Percentiles rank a stretch among this genome's conserved stretches.
These are phyloP conservation scores for Tachuris rubrigastra DNA, from an alignment of 2,113 vertebrate species.

Conservation along the genomic window DNA sequence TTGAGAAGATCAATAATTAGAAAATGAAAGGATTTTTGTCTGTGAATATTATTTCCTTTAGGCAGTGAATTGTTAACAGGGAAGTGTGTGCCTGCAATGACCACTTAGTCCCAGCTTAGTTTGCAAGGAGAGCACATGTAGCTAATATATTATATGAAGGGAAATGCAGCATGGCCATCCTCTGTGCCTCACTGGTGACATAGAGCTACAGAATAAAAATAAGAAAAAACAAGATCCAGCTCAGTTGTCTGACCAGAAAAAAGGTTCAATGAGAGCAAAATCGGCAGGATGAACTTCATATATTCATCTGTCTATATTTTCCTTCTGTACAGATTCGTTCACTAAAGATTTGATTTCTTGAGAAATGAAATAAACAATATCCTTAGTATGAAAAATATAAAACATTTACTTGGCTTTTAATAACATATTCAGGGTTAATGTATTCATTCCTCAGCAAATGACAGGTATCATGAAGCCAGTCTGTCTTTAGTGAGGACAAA, in stretches of 20 bases:
- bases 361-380: background rate
- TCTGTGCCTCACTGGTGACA: background rate
- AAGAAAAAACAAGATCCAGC: background rate
- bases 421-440: background rate
- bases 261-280: background rate
- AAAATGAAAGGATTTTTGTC: background rate
- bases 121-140: background rate
- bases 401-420: background rate
- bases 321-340: background rate
- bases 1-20: background rate
- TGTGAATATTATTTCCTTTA: background rate
- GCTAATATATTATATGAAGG: background rate
- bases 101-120: background rate
- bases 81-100: background rate
- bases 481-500: background rate
- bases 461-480: background rate
- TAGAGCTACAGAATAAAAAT: background rate
- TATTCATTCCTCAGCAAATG: background rate
- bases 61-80: background rate
- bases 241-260: background rate
- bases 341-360: background rate
- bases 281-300: background rate
- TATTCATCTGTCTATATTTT: background rate
- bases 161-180: background rate
- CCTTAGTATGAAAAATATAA: background rate